These are phyloP conservation scores for Tragelaphus imberbis DNA, from an alignment of 2,113 vertebrate genomes.

Conservation along the genomic window DNA sequence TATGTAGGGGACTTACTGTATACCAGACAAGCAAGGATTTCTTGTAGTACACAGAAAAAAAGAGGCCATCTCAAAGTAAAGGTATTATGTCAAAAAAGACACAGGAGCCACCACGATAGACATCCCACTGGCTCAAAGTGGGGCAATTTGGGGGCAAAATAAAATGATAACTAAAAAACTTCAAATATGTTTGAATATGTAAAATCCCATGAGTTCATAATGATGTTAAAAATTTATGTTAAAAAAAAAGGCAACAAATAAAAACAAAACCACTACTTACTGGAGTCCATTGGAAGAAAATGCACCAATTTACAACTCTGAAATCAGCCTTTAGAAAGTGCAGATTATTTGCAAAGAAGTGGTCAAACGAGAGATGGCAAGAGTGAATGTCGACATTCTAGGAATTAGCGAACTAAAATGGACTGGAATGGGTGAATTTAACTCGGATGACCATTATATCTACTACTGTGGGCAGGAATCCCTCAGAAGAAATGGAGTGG, in stretches of 20 bases:
- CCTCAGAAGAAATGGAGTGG: too few species aligned
- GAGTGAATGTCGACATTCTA: too few species aligned
- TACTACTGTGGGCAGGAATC: too few species aligned
- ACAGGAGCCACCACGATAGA: background rate
- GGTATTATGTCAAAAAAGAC: background rate
- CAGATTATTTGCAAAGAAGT: background rate
- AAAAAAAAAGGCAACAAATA: background rate
- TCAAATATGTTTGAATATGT: background rate
- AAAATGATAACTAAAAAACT: background rate
- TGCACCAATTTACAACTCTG: background rate
- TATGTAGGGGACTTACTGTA: background rate
- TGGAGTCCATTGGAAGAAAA: background rate
- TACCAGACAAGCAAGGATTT: background rate
- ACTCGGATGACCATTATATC: too few species aligned
- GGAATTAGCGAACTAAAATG: too few species aligned
- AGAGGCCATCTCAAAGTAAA: background rate
- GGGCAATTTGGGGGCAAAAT: background rate
- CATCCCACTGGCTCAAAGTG: background rate
- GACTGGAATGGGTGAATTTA: too few species aligned
- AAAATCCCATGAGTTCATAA: background rate
- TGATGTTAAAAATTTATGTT: background rate
- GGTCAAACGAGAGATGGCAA: too few species aligned
- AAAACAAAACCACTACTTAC: background rate
- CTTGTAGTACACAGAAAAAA: background rate
- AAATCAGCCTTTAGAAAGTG: background rate